These are phyloP conservation scores for Pasiphila rectangulata DNA, from an alignment of 2,888 invertebrate species.

Conservation along the genomic window DNA sequence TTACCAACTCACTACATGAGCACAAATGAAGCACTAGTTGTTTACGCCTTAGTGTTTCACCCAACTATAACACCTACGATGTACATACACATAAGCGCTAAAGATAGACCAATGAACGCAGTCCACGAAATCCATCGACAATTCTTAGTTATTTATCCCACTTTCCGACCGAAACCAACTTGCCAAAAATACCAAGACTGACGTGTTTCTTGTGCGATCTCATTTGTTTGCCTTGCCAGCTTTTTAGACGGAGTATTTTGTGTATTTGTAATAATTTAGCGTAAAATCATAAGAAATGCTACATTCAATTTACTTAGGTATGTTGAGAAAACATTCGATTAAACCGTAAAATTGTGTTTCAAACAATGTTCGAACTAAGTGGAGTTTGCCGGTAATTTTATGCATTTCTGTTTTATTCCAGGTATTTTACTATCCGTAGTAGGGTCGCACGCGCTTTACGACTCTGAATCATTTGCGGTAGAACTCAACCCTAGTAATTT, in stretches of 20 bases:
- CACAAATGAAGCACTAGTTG: not conserved
- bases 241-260: not conserved
- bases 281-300: slow-evolving; percentile 57
- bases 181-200: slow-evolving; percentile 47
- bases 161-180: not conserved
- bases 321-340: slow-evolving; percentile 58
- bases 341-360: slow-evolving; percentile 37
- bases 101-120: slow-evolving; percentile 56
- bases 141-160: slow-evolving; percentile 18
- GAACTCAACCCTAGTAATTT: slow-evolving; percentile 94
- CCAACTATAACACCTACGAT: no score
- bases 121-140: slow-evolving; percentile 76
- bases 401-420: slow-evolving; percentile 42
- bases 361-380: slow-evolving; percentile 15
- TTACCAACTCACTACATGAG: no score
- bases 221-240: slow-evolving; percentile 13
- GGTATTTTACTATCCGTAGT: slow-evolving; percentile 62
- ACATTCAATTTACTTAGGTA: slow-evolving; percentile 57
- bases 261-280: slow-evolving; percentile 26
- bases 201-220: slow-evolving; percentile 61
- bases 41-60: no score
- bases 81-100: slow-evolving; percentile 32
- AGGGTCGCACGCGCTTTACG: slow-evolving; percentile 80
- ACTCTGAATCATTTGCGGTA: slow-evolving; percentile 88
- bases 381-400: slow-evolving; percentile 41